Base-by-base conservation (phyloP, 92 coral and sea anemone genomes). In the Siderastrea siderea region DNA sequence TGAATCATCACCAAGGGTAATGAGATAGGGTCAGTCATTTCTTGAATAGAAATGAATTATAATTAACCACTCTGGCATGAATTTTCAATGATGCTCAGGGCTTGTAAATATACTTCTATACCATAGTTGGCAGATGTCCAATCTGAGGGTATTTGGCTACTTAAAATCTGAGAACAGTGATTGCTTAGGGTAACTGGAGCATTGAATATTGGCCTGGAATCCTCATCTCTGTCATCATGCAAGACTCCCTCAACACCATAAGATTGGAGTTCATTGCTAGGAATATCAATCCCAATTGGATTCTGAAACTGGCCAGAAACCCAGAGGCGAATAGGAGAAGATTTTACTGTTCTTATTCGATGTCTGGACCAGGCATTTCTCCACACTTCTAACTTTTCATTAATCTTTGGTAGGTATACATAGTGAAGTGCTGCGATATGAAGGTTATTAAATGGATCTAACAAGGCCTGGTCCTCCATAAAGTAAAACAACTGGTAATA, bases 241-340 rank as follows among this genome's bases (percentile, higher is more conserved):
- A 87, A 61, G 12, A 65, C 55, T 78, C 79, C 86, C 54, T 87
- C 90, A 15, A 66, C 77, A 77, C 90, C 90, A 78, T 87, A 87
- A 78, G 53, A 13, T 44, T 65, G 51, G 11, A 83, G 55, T 46
- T 89, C 84, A 47, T 19, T 61, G 19, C 26, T 68, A 49, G 80
- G 67, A 38, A 77, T 52, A 19, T 82, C 91, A 57, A 68, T 11
- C 13, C 87, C 91, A n/a, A 60, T 60, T 17, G 91, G 91, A 68
- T 87, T 55, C 15, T 71, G 76, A 38, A 81, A 55, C 64, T 87
- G 91, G 26, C 91, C 91, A 46, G 87, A 46, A 1, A 87, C 38
- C 91, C 91, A 88, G 44, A 88, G 73, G 43, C 91, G 69, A 57
- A 88, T 43, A n/a, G 88, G 92, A 67, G 76, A 71, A 57, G 88